Conservation (phyloP, 2,797 vertebrate genomes). For the Leptatherina wallacei region DNA sequence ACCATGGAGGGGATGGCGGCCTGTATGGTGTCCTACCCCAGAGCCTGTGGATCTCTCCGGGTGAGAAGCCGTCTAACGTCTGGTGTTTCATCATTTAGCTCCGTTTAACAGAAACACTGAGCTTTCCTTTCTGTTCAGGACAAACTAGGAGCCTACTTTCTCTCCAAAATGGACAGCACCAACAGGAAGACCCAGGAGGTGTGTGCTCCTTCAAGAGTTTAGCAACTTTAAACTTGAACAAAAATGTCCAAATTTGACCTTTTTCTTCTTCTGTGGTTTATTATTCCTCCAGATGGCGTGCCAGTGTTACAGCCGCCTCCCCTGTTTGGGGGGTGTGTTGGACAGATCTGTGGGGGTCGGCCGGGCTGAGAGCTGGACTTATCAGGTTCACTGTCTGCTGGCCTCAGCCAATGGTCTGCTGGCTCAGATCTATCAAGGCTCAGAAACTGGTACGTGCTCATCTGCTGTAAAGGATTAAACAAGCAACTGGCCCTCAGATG, state of each 20-base stretch:
- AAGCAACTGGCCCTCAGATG: too few relatives aligned
- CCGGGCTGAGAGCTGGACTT: constrained; percentile 89
- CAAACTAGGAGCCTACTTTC: constrained; percentile 89
- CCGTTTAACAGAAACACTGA: not conserved
- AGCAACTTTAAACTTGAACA: not conserved
- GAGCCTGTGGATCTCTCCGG: constrained; percentile 91
- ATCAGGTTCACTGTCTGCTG: constrained; percentile 89
- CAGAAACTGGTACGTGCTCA: constrained; percentile 81
- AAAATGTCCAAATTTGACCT: not conserved
- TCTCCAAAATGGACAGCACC: constrained; percentile 87
- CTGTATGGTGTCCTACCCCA: constrained; percentile 90
- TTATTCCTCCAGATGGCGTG: constrained; percentile 85
- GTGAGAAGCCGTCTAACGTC: constrained; percentile 57
- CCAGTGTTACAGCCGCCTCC: constrained; percentile 87
- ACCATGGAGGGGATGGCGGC: constrained; percentile 91
- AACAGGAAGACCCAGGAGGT: constrained; percentile 89
- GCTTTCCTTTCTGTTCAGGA: constrained; percentile 78
- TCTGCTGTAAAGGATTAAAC: too few relatives aligned
- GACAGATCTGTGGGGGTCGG: constrained; percentile 82
- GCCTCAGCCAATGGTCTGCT: constrained; percentile 86
- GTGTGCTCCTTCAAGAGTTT: constrained; percentile 18
- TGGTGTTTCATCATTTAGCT: not conserved
- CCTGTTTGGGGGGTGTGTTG: constrained; percentile 88
- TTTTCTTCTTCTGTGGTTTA: not conserved
- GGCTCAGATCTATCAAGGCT: constrained; percentile 85